Conservation (phyloP, 1,140 invertebrate genomes). For the Tyrophagus putrescentiae region DNA sequence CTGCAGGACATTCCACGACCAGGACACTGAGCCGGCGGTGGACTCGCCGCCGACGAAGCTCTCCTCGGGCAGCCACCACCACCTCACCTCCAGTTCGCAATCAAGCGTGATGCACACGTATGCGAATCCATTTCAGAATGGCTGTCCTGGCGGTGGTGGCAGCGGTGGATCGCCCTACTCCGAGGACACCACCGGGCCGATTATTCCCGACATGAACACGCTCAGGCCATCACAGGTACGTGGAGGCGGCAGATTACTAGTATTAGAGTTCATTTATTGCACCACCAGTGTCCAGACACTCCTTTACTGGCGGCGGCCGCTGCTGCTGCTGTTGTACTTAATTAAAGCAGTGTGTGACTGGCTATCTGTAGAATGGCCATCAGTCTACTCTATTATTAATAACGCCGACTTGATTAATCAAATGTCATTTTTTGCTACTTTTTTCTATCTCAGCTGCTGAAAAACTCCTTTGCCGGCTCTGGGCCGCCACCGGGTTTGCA, state of each 20-base stretch:
- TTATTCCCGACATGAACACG: conserved; percentile 7
- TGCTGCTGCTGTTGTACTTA: too few species aligned
- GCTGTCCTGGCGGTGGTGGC: too few species aligned
- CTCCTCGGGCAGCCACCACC: too few species aligned
- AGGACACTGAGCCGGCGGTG: too few species aligned
- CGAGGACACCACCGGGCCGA: conserved; percentile 12
- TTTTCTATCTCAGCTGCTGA: conserved; percentile 2
- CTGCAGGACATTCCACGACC: too few species aligned
- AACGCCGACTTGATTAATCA: not conserved
- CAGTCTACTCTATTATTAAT: not conserved
- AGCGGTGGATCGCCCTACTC: not conserved
- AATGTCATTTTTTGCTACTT: not conserved
- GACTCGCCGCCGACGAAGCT: not conserved
- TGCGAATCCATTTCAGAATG: conserved; percentile 12
- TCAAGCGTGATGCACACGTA: conserved; percentile 11
- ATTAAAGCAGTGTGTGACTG: too few species aligned
- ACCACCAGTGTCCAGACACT: too few species aligned
- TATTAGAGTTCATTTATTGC: too few species aligned
- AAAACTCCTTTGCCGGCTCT: not conserved
- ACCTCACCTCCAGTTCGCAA: not conserved
- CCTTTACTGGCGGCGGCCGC: too few species aligned
- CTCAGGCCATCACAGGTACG: conserved; percentile 10
- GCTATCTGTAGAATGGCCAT: not conserved
- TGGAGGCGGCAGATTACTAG: not conserved
- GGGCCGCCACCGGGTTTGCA: conserved; percentile 8